Evolutionary conservation across 2,888 invertebrate species (phyloP).

Genomic region (Euproctis similis): DNA sequence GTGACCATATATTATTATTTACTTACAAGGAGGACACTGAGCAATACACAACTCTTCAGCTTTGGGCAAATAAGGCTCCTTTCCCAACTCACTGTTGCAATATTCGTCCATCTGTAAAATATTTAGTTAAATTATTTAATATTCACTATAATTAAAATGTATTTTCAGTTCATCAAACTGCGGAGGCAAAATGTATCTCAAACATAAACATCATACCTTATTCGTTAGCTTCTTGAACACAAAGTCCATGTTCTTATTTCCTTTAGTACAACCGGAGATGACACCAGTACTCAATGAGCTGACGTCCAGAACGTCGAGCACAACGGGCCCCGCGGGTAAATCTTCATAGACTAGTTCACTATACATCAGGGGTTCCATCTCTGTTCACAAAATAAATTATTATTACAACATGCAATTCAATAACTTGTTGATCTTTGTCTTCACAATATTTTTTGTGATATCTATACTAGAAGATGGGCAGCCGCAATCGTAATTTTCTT

Average conservation of each 20-base stretch:
- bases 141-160: no score
- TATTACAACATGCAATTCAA: no score
- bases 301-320: constrained; percentile 30
- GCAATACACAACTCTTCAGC: constrained; percentile 53
- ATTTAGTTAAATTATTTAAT: not conserved
- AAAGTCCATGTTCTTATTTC: not conserved
- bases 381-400: no score
- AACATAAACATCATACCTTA: constrained; percentile 27
- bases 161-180: no score
- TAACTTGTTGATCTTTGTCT: no score
- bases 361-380: constrained; percentile 28
- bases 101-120: constrained; percentile 49
- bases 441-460: no score
- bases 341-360: constrained; percentile 22
- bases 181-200: no score
- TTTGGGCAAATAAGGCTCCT: constrained; percentile 46
- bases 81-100: constrained; percentile 46
- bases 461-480: no score
- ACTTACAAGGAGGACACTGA: constrained; percentile 41
- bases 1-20: no score
- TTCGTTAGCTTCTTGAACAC: constrained; percentile 21
- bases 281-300: constrained; percentile 22
- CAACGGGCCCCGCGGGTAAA: constrained; percentile 28
- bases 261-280: constrained; percentile 23
- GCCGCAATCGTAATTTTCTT: no score